These are phyloP conservation scores for Parambassis ranga DNA, from an alignment of 2,797 vertebrate species.

Conservation along the genomic window DNA sequence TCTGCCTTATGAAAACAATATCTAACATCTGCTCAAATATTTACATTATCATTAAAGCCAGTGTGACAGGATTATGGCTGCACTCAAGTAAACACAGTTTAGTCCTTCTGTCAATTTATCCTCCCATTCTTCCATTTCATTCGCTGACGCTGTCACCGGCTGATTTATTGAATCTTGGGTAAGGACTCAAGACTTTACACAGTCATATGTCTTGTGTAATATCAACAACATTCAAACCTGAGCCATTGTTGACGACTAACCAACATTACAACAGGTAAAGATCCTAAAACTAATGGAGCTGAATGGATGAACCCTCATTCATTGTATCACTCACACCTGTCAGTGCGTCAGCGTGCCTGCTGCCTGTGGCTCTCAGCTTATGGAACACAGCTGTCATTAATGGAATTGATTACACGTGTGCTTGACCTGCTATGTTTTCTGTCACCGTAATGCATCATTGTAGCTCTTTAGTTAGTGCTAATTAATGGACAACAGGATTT, in stretches of 20 bases:
- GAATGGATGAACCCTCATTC: neutral
- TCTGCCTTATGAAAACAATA: neutral
- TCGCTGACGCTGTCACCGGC: neutral
- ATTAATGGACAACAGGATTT: too few species aligned
- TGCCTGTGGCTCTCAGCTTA: too few species aligned
- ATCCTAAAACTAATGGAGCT: neutral
- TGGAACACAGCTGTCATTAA: neutral
- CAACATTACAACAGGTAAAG: too few species aligned
- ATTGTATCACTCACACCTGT: neutral
- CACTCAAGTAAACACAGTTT: neutral
- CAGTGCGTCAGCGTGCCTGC: too few species aligned
- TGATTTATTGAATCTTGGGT: neutral
- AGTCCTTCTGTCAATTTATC: neutral
- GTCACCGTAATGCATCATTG: neutral
- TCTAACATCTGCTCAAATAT: conserved; percentile 2
- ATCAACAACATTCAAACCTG: too few species aligned
- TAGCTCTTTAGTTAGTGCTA: neutral
- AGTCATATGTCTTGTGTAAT: too few species aligned
- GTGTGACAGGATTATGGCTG: neutral
- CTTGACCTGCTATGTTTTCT: neutral
- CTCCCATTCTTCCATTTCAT: neutral
- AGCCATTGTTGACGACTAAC: too few species aligned
- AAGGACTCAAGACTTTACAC: too few species aligned
- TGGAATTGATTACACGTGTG: neutral
- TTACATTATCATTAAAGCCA: neutral